A percentile compares a stretch with the other conserved stretches of the same genome.
Evolutionary conservation across 2,888 invertebrate species (phyloP).

Genomic region (Lithodes maja): DNA sequence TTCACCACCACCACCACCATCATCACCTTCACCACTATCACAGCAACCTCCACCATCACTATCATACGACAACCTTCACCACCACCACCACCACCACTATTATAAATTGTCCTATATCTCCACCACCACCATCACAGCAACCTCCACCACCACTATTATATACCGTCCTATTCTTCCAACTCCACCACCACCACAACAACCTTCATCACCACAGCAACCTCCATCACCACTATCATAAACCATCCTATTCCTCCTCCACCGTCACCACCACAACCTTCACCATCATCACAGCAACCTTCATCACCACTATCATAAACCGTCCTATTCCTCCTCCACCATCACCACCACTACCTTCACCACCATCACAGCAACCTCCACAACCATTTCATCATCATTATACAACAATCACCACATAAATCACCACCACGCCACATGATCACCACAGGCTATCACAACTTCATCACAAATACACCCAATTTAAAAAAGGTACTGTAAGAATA

Average conservation of each 20-base stretch:
- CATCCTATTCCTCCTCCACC: background rate
- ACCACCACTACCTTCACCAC: background rate
- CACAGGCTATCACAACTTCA: too few relatives aligned
- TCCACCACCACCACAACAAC: background rate
- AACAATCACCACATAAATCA: too few relatives aligned
- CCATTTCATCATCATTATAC: background rate
- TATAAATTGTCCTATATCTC: background rate
- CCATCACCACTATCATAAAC: background rate
- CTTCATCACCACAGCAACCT: background rate
- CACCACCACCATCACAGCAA: background rate
- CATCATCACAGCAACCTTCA: background rate
- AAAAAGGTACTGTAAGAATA: too few relatives aligned
- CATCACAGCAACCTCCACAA: background rate
- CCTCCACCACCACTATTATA: background rate
- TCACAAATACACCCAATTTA: too few relatives aligned
- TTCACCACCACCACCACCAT: background rate
- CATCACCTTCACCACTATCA: background rate
- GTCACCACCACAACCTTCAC: background rate
- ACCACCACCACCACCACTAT: background rate
- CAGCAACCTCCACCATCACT: background rate
- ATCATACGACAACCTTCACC: background rate
- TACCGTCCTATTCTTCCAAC: background rate
- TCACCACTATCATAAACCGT: background rate
- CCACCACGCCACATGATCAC: too few relatives aligned
- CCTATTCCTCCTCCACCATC: background rate